Evolutionary conservation across 2,888 invertebrate genomes (phyloP), one percentile per base, ranked within the genome.

Genomic region (Balanococcus diminutus): DNA sequence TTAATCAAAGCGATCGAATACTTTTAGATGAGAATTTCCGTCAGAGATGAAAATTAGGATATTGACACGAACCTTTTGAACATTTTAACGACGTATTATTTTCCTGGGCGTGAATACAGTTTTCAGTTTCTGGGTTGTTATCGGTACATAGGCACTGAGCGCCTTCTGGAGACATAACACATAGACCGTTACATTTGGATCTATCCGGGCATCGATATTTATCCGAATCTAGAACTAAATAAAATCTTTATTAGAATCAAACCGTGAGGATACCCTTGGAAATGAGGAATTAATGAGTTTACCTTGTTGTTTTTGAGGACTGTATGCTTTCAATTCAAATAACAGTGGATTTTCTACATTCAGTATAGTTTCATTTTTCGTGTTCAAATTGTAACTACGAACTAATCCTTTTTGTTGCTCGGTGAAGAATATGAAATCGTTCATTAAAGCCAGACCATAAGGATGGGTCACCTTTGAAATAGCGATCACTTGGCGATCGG

Each of bases 291-390:
- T n/a, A n/a, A n/a, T n/a, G n/a, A n/a, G 19, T 9, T 25, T 86
- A 46, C 85, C 86, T 86, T 84, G 61, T 87, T 87, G 87, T 51
- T 86, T 86, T 25, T 56, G 91, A 88, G 90, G 89, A 89, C 94
- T 93, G 88, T 93, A 94, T 75, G 95, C 91, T 89, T 92, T 92
- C 82, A 96, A 91, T 89, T 94, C 93, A 88, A 92, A 92, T 28
- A 94, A 91, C 86, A 93, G 93, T 72, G 93, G 92, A 89, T 93
- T 93, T 89, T 93, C 93, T 81, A 90, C 89, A 88, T 91, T 91
- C 87, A 94, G 89, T 56, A 91, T 89, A 86, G 90, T 90, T 32
- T 91, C 89, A 75, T 89, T 90, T n/a, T 89, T 90, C 51, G 90
- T 90, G 6, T 88, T 89, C 16, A 92, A 89, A 88, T 91, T 90